Conservation (phyloP, 2,797 vertebrate species). For the Pantherophis vulpinus region DNA sequence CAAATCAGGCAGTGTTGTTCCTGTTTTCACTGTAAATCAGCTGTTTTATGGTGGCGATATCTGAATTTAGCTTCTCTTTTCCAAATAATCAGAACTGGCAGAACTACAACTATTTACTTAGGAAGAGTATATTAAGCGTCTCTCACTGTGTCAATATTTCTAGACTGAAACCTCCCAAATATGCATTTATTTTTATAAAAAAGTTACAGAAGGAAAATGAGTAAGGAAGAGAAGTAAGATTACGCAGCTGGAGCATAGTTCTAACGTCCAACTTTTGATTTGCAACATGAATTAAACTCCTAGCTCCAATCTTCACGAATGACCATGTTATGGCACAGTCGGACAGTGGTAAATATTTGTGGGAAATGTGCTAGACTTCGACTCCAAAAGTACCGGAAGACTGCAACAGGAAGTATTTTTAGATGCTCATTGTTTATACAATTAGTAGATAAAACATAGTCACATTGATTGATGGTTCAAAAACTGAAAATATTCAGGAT, state of each 20-base stretch:
- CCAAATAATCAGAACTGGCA: neutral
- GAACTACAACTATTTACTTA: neutral
- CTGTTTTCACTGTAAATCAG: neutral
- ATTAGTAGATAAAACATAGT: constrained; percentile 45
- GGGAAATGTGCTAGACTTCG: constrained; percentile 39
- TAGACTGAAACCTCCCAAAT: neutral
- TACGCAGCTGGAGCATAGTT: neutral
- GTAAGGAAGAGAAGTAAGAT: neutral
- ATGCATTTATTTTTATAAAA: neutral
- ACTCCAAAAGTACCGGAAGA: constrained; percentile 53
- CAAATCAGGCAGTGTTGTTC: neutral
- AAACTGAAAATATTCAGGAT: neutral
- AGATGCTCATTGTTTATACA: constrained; percentile 35
- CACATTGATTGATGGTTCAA: constrained; percentile 39
- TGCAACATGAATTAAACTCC: neutral
- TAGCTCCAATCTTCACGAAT: constrained; percentile 7
- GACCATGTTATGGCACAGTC: constrained; percentile 43
- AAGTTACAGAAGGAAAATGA: neutral
- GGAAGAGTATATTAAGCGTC: neutral
- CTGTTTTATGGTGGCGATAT: neutral
- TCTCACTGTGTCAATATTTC: neutral
- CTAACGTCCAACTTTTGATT: neutral
- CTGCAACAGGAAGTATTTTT: constrained; percentile 60
- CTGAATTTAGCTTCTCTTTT: neutral
- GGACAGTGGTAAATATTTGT: constrained; percentile 33